Evolutionary conservation across 2,113 vertebrate species (phyloP).

Genomic region (Callipepla californica): DNA sequence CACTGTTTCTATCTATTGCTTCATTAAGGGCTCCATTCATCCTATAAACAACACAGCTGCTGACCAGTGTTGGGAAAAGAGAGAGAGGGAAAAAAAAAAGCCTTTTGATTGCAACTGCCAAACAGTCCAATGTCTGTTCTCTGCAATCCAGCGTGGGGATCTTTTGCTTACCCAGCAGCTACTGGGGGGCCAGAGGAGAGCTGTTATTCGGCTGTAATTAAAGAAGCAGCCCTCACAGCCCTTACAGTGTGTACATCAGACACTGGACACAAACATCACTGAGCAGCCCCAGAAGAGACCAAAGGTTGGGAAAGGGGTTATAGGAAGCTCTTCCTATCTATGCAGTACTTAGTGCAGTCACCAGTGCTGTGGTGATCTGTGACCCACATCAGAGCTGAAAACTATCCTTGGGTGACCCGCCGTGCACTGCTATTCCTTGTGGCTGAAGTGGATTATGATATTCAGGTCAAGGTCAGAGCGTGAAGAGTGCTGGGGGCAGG

Average conservation of each 20-base stretch:
- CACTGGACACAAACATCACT: not conserved
- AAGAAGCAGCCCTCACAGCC: not conserved
- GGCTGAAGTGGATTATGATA: slow-evolving; percentile 43
- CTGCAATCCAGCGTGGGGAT: not conserved
- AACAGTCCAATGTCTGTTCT: slow-evolving; percentile 39
- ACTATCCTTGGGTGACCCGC: not conserved
- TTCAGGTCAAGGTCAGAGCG: not conserved
- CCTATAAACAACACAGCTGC: slow-evolving; percentile 63
- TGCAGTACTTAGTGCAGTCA: not conserved
- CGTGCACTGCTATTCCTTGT: not conserved
- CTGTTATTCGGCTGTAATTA: not conserved
- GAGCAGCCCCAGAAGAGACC: not conserved
- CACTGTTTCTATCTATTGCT: slow-evolving; percentile 48
- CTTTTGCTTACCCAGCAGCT: not conserved
- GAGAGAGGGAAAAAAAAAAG: not conserved
- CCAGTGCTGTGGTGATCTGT: not conserved
- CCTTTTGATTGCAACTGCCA: slow-evolving; percentile 22
- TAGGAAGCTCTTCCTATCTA: not conserved
- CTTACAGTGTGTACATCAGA: not conserved
- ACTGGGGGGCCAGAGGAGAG: not conserved
- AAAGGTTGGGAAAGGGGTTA: rapidly evolving
- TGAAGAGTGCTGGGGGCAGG: not conserved
- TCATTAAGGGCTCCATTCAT: slow-evolving; percentile 68
- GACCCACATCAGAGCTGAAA: not conserved
- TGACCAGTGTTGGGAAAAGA: not conserved